Evolutionary conservation across 2,888 invertebrate genomes (phyloP).

Genomic region (Leptopterna dolabrata): DNA sequence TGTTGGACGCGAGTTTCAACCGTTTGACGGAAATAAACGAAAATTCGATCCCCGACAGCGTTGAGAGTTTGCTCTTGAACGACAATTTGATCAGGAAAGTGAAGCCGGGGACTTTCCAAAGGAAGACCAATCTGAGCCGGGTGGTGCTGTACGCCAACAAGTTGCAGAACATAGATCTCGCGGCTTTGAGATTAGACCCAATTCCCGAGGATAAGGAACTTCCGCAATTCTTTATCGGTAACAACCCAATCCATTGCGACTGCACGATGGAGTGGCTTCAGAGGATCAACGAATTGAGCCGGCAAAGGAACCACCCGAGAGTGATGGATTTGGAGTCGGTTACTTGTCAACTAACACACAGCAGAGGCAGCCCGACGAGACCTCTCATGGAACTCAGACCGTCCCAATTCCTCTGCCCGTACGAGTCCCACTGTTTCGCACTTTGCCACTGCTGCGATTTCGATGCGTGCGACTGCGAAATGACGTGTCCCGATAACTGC

Average conservation of each 20-base stretch:
- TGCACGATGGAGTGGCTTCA: slow-evolving; percentile 97
- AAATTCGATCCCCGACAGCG: slow-evolving; percentile 87
- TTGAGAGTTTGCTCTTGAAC: slow-evolving; percentile 88
- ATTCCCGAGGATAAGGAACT: slow-evolving; percentile 79
- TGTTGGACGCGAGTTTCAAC: slow-evolving; percentile 90
- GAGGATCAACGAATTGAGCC: slow-evolving; percentile 86
- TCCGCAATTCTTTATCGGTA: slow-evolving; percentile 90
- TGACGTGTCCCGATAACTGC: slow-evolving; percentile 94
- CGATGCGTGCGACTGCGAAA: slow-evolving; percentile 96
- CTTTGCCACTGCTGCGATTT: slow-evolving; percentile 96
- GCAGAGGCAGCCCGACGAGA: slow-evolving; percentile 74
- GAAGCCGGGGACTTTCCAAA: slow-evolving; percentile 86
- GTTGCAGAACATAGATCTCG: slow-evolving; percentile 83
- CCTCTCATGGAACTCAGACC: slow-evolving; percentile 82
- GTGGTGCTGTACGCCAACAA: slow-evolving; percentile 92
- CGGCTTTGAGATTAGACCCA: slow-evolving; percentile 81
- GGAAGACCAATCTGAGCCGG: slow-evolving; percentile 84
- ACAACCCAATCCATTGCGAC: slow-evolving; percentile 94
- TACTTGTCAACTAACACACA: slow-evolving; percentile 87
- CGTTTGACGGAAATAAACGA: slow-evolving; percentile 84
- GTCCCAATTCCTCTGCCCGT: slow-evolving; percentile 90
- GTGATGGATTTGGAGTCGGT: slow-evolving; percentile 91
- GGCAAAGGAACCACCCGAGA: slow-evolving; percentile 81
- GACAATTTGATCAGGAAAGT: slow-evolving; percentile 87
- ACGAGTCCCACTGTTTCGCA: slow-evolving; percentile 93